Evolutionary conservation across 2,888 invertebrate genomes (phyloP).

Genomic region (Eretmocerus hayati): DNA sequence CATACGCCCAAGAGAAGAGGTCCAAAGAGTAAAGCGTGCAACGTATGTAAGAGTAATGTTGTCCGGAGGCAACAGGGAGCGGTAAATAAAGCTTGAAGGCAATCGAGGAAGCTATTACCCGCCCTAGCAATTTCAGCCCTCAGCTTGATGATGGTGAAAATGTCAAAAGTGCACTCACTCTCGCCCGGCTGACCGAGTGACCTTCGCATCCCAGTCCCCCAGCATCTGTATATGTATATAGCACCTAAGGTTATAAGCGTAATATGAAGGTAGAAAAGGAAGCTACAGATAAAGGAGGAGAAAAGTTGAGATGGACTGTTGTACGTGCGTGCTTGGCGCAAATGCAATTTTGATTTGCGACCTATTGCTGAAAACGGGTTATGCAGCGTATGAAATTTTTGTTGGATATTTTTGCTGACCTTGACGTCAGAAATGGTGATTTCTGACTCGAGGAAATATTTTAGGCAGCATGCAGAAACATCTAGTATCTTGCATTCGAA

Average conservation of each 20-base stretch:
- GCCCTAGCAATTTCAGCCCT: constrained; percentile 11
- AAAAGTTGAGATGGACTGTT: neutral
- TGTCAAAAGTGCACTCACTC: neutral
- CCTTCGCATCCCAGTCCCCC: constrained; percentile 15
- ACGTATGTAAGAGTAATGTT: neutral
- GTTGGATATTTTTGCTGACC: too few relatives aligned
- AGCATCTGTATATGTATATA: too few relatives aligned
- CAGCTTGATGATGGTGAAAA: neutral
- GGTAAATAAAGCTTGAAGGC: neutral
- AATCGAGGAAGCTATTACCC: neutral
- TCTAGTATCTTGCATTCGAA: too few relatives aligned
- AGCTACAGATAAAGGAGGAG: neutral
- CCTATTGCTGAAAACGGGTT: too few relatives aligned
- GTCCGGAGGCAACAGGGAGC: neutral
- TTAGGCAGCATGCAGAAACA: too few relatives aligned
- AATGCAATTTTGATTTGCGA: neutral
- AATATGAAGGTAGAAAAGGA: neutral
- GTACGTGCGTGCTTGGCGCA: neutral
- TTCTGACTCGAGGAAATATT: too few relatives aligned
- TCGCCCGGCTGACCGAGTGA: constrained; percentile 19
- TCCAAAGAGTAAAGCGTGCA: too few relatives aligned
- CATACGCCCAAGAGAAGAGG: too few relatives aligned
- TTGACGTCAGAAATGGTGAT: too few relatives aligned
- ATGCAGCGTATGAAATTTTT: too few relatives aligned
- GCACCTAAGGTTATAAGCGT: constrained; percentile 1